Evolutionary conservation across 64 coral and sea anemone species (phyloP), one percentile per base, ranked within the genome.

Genomic region (Hydrozoanthus tunicans): DNA sequence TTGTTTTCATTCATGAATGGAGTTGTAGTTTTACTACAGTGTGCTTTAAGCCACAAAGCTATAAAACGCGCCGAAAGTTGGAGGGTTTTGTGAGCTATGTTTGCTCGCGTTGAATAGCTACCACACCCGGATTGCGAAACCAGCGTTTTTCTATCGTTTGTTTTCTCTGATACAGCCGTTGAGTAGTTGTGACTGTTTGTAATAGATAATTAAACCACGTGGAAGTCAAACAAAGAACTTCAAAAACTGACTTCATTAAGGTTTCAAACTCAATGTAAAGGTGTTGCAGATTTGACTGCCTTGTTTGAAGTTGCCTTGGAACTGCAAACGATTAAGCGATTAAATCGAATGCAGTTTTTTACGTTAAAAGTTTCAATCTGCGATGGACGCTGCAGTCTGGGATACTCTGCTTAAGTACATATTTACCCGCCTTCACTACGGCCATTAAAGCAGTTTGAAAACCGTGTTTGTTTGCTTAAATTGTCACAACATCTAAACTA

Each of bases 141-240:
- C 10, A 7, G 14, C 74, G 24, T 51, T 12, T 51, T 75, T n/a
- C 53, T 59, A 12, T 88, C 53, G 54, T 73, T 43, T 74, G 57
- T 88, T 73, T 86, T 86, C 59, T 43, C 56, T 59, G 74, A 12
- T 60, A 13, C 55, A 43, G 55, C 69, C 55, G 69, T 58, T 72
- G 69, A 73, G 54, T 73, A 59, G 13, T 73, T 58, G 15, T 51
- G 64, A 58, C n/a, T 88, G 68, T 88, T 88, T 88, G 69, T 69
- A 88, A 24, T 88, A 60, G 69, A 88, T 88, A 88, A 88, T 88
- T 59, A 74, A 75, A 73, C 84, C 84, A 88, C 84, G 84, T 88
- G 84, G 68, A 88, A 43, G 11, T 17, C 84, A 88, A 88, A 88
- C 84, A 88, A 88, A 73, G 84, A 73, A 88, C 56, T 88, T 88